Conservation (phyloP, 2,888 invertebrate genomes). For the Theretra japonica region DNA sequence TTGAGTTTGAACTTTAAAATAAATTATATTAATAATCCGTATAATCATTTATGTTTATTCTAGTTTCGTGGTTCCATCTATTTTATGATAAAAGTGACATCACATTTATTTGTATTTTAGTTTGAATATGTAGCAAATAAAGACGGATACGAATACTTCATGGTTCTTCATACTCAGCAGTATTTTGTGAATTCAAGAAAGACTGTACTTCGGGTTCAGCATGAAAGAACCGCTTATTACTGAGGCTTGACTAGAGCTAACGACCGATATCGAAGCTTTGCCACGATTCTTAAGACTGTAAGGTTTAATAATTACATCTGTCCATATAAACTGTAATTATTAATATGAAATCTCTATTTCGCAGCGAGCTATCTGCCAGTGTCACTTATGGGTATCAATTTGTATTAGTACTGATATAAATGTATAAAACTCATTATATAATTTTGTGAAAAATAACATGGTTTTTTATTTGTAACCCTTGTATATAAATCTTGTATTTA, state of each 20-base stretch:
- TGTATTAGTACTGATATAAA: slow-evolving; percentile 45
- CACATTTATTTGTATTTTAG: slow-evolving; percentile 12
- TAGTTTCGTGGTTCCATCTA: not conserved
- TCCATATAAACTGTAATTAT: slow-evolving; percentile 1
- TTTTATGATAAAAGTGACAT: not conserved
- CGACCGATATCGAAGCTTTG: not conserved
- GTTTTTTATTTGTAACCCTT: slow-evolving; percentile 47
- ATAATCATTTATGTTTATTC: not conserved
- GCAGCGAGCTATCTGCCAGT: slow-evolving; percentile 42
- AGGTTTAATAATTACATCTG: not conserved
- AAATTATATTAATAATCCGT: not conserved
- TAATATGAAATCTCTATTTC: slow-evolving; percentile 19
- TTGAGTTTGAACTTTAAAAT: slow-evolving; percentile 8
- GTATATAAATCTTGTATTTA: too few relatives aligned
- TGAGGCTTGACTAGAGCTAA: not conserved
- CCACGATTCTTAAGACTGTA: not conserved
- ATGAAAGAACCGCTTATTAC: not conserved
- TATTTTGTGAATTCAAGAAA: too few relatives aligned
- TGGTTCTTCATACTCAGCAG: not conserved
- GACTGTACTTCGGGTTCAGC: not conserved
- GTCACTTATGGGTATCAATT: slow-evolving; percentile 47
- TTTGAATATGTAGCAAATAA: not conserved
- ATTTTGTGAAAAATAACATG: slow-evolving; percentile 57
- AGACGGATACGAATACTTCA: not conserved
- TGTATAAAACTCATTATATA: slow-evolving; percentile 62